Base-by-base conservation (phyloP, 2,113 vertebrate species). In the Aptenodytes patagonicus region DNA sequence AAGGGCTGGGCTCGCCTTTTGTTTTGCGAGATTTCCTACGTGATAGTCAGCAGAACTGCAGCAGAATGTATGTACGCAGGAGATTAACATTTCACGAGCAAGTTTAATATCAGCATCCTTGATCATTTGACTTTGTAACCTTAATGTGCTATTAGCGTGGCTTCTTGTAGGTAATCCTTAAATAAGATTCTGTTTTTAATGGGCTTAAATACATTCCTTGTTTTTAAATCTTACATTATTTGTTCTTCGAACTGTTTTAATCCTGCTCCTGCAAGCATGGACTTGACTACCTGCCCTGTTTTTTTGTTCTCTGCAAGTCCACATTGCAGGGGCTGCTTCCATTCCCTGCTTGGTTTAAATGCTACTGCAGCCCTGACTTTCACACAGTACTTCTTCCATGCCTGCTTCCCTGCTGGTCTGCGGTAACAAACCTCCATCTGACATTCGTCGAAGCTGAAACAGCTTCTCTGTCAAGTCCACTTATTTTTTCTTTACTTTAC, bases 1-100 rank as follows among this genome's bases (percentile, higher is more conserved):
- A 68, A 80, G 90, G 92, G 83, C 62, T 80, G 62, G 88, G 88
- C 82, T 92, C 70, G 80, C 61, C 44, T 92, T 87, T 60, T 75
- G 58, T 72, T 87, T 58, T 24, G 40, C 0, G 15, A 81, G 72
- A n/a, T 66, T 81, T 84, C 42, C 51, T 69, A 12, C 0, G 0
- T 60, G 87, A 49, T 11, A 83, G 58, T 40, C 1, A 6, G 62
- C 85, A 86, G 76, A 72, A 36, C 17, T 38, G 68, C 46, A 85
- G 86, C 71, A 93, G 57, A 29, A 47, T 8, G 20, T 40, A 21
- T 17, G 36, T 36, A 10, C 57, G 8, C 10, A 24, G 40, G 65
- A 61, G 65, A 69, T 60, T 14, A 72, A 55, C 42, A 21, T 85
- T 58, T 52, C 88, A 46, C 1, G 0, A 82, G 40, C 51, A 36